These are phyloP conservation scores for Halesus radiatus DNA, from an alignment of 1,140 invertebrate genomes.

Conservation along the genomic window DNA sequence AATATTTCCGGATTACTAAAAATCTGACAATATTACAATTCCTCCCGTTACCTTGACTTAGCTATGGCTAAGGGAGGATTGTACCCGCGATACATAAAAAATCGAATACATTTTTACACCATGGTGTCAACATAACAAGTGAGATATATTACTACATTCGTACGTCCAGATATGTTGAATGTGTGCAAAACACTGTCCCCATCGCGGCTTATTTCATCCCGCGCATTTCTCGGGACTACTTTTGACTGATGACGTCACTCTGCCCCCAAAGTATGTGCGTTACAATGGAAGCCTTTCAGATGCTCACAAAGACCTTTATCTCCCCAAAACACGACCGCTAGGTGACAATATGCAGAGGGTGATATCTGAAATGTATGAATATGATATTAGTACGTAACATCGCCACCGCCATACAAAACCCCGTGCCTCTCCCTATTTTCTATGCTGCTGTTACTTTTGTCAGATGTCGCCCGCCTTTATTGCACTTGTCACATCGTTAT, in stretches of 20 bases:
- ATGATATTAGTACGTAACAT: conserved; percentile 52
- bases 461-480: conserved; percentile 3
- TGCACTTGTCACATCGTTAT: conserved; percentile 28
- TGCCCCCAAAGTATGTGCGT: conserved; percentile 20
- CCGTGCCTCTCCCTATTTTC: conserved; percentile 3
- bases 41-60: no score
- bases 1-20: no score
- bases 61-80: no score
- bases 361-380: conserved; percentile 56
- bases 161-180: no score
- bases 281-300: conserved; percentile 54
- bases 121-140: no score
- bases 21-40: no score
- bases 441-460: conserved; percentile 14
- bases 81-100: no score
- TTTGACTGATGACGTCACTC: conserved; percentile 43
- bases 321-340: conserved; percentile 58
- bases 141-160: no score
- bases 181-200: conserved; percentile 24
- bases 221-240: conserved; percentile 37
- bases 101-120: no score
- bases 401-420: background rate
- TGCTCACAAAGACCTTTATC: conserved; percentile 56
- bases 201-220: conserved; percentile 29
- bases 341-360: conserved; percentile 57